These are phyloP conservation scores for Nymphalis polychloros DNA, from an alignment of 2,888 invertebrate species.

Conservation along the genomic window DNA sequence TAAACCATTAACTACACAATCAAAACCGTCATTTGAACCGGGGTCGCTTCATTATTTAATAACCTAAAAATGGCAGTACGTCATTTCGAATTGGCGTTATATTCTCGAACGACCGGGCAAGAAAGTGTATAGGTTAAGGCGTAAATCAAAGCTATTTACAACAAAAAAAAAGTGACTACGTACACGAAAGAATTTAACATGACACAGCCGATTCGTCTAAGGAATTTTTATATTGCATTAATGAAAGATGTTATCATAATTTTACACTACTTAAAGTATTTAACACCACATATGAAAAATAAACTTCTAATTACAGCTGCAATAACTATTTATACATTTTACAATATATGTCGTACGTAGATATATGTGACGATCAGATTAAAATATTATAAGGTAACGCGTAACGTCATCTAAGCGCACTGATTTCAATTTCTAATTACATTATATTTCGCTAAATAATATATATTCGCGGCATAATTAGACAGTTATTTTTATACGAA, in stretches of 20 bases:
- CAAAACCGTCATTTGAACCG: not conserved
- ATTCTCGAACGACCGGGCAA: constrained; percentile 42
- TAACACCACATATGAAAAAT: constrained; percentile 82
- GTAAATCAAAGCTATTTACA: constrained; percentile 63
- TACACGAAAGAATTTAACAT: constrained; percentile 74
- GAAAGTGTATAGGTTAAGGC: constrained; percentile 31
- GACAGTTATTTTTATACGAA: constrained; percentile 29
- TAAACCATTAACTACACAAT: constrained; percentile 38
- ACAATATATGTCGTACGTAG: constrained; percentile 62
- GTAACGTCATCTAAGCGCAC: constrained; percentile 72
- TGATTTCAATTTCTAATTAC: constrained; percentile 62
- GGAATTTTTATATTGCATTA: constrained; percentile 70
- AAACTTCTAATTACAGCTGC: constrained; percentile 81
- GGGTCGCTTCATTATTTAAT: constrained; percentile 3
- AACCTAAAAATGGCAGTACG: constrained; percentile 22
- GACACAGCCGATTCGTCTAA: constrained; percentile 81
- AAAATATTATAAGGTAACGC: constrained; percentile 58
- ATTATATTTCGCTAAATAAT: constrained; percentile 67
- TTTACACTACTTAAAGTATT: constrained; percentile 80
- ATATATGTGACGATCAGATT: constrained; percentile 60
- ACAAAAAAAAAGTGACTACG: constrained; percentile 60
- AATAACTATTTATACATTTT: constrained; percentile 82
- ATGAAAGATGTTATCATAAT: constrained; percentile 74
- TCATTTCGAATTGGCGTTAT: constrained; percentile 7
- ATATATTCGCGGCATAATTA: constrained; percentile 53